These are phyloP conservation scores for Dasypolia templi DNA, from an alignment of 2,888 invertebrate species.

Conservation along the genomic window DNA sequence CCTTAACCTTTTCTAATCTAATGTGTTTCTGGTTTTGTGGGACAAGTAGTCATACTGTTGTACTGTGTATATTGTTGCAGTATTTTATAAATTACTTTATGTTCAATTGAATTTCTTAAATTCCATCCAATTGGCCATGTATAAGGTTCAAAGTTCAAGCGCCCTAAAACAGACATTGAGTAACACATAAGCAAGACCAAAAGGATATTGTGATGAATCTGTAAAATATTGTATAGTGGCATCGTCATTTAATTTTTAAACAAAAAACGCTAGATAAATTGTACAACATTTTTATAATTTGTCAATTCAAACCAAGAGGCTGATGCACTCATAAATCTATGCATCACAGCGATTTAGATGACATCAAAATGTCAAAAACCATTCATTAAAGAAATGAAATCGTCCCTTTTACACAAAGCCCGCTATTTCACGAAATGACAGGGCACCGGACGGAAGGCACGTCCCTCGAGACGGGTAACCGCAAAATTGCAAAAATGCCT, in stretches of 20 bases:
- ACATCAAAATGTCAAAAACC: slow-evolving; percentile 78
- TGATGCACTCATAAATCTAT: slow-evolving; percentile 75
- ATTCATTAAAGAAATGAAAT: slow-evolving; percentile 82
- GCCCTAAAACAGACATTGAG: neutral
- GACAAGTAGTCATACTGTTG: no score
- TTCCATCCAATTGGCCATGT: neutral
- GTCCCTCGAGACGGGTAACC: slow-evolving; percentile 73
- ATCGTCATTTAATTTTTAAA: neutral
- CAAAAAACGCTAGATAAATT: slow-evolving; percentile 37
- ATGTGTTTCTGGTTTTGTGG: no score
- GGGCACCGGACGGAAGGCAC: slow-evolving; percentile 82
- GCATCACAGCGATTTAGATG: slow-evolving; percentile 69
- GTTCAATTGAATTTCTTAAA: neutral
- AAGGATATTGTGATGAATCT: neutral
- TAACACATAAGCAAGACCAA: neutral
- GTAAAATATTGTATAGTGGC: neutral
- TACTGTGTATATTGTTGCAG: neutral
- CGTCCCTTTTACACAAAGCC: slow-evolving; percentile 72
- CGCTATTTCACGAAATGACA: slow-evolving; percentile 76
- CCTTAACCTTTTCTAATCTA: neutral
- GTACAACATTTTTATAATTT: slow-evolving; percentile 43
- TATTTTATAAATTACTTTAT: neutral
- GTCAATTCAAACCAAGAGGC: slow-evolving; percentile 44
- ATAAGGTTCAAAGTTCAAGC: neutral
- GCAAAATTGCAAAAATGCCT: slow-evolving; percentile 74